Evolutionary conservation across 2,797 vertebrate species (phyloP), one percentile per base, ranked within the genome.

Genomic region (Neosilurus mollespiculum): DNA sequence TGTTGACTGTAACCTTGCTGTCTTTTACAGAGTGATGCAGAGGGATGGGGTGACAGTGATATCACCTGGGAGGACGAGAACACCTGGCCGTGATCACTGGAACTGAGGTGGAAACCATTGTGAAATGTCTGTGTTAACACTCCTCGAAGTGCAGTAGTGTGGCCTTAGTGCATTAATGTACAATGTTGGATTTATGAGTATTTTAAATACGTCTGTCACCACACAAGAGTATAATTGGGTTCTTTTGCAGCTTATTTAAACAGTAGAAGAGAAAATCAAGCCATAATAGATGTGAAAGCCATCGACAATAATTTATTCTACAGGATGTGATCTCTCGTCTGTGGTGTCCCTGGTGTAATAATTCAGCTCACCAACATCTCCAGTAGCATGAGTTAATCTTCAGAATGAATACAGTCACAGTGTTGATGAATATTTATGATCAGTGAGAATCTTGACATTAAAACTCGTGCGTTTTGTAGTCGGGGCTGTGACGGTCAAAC

Each of bases 41-140:
- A 94, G 84, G 97, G 97, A 89, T 99, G 98, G 98, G 96, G 93
- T 81, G 95, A 98, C 77, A 96, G 93, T 20, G 96, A 96, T 0
- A 91, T 99, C 83, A 96, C 93, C 93, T 99, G 97, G 98, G 98
- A 96, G 85, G 96, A 97, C 26, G 95, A 96, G 66, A 93, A 84
- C n/a, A 88, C 84, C 89, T 98, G 97, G 96, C 97, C 95, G 96
- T 89, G 84, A 84, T 2, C 3, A 9, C n/a, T 64, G 34, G n/a
- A 78, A 49, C 24, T 3, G 24, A 53, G 20, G 9, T 76, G 22
- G 14, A 66, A 56, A 66, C 12, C 34, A 10, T 1, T 22, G 3
- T 16, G 26, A 64, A 10, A 4, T 30, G 37, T 73, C n/a, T 22
- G 6, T 30, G 3, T 43, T 24, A 43, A 59, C 56, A 66, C 58